Conservation (phyloP, 2,797 vertebrate genomes). For the Phalanger gymnotis region DNA sequence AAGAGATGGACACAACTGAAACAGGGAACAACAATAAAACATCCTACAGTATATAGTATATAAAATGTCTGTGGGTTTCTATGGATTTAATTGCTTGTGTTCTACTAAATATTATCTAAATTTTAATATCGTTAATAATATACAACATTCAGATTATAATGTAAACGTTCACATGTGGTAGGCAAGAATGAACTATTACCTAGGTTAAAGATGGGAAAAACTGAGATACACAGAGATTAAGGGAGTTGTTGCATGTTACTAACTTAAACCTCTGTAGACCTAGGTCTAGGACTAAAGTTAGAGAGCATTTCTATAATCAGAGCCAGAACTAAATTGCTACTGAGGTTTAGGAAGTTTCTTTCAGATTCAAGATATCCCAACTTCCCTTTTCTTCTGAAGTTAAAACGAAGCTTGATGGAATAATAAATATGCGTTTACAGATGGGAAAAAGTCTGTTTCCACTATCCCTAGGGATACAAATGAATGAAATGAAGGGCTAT, state of each 20-base stretch:
- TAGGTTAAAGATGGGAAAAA: background rate
- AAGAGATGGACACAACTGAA: background rate
- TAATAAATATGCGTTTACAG: background rate
- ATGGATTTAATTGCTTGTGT: background rate
- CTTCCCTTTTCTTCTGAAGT: background rate
- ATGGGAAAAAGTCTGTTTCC: background rate
- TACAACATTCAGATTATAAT: background rate
- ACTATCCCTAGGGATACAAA: background rate
- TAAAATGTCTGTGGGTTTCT: background rate
- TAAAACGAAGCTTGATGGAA: background rate
- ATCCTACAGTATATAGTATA: background rate
- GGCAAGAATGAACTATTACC: background rate
- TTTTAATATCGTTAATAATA: background rate
- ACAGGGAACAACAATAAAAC: background rate
- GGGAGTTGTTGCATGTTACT: background rate
- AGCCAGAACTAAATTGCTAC: background rate
- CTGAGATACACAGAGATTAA: background rate
- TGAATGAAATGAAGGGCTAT: background rate
- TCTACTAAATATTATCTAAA: background rate
- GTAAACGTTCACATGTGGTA: background rate
- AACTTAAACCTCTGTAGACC: background rate
- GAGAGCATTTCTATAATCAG: background rate
- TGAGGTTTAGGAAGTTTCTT: background rate
- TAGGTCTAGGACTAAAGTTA: background rate
- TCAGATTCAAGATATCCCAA: background rate